These are phyloP conservation scores for Sceliomorpha sp. DNA, from an alignment of 2,888 invertebrate genomes.

Conservation along the genomic window DNA sequence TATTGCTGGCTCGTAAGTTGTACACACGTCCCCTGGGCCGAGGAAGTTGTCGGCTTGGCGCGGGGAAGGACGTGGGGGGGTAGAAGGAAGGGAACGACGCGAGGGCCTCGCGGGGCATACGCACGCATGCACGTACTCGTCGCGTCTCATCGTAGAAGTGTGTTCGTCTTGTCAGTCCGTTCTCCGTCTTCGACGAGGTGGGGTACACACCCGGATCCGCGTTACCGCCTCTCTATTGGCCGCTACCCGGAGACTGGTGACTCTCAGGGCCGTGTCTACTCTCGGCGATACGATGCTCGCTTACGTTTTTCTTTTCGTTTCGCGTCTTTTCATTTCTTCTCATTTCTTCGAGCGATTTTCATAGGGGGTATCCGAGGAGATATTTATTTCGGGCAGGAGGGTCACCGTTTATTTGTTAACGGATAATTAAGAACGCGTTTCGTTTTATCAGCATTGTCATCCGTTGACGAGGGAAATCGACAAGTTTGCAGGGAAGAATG, in stretches of 20 bases:
- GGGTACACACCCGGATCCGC: slow-evolving; percentile 63
- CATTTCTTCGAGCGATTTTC: too few relatives aligned
- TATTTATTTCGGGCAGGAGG: too few relatives aligned
- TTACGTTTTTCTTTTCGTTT: too few relatives aligned
- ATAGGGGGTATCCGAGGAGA: too few relatives aligned
- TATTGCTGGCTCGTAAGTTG: slow-evolving; percentile 21
- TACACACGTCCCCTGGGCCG: slow-evolving; percentile 9
- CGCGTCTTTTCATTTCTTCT: too few relatives aligned
- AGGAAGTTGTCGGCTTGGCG: too few relatives aligned
- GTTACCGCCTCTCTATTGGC: slow-evolving; percentile 60
- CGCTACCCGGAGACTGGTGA: slow-evolving; percentile 57
- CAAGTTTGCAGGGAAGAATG: too few relatives aligned
- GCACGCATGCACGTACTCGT: slow-evolving; percentile 43
- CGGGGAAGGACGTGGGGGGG: slow-evolving; percentile 8
- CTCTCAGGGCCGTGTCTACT: slow-evolving; percentile 56
- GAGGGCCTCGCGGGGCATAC: slow-evolving; percentile 19
- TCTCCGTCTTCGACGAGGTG: slow-evolving; percentile 53
- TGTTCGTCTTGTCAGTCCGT: slow-evolving; percentile 48
- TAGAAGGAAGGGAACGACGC: slow-evolving; percentile 2
- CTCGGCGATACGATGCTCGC: too few relatives aligned
- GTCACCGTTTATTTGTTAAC: too few relatives aligned
- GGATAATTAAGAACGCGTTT: too few relatives aligned
- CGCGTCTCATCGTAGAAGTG: slow-evolving; percentile 46
- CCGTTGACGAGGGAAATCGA: too few relatives aligned
- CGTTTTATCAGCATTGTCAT: too few relatives aligned